Base-by-base conservation (phyloP, 2,113 vertebrate species). In the Egretta garzetta region DNA sequence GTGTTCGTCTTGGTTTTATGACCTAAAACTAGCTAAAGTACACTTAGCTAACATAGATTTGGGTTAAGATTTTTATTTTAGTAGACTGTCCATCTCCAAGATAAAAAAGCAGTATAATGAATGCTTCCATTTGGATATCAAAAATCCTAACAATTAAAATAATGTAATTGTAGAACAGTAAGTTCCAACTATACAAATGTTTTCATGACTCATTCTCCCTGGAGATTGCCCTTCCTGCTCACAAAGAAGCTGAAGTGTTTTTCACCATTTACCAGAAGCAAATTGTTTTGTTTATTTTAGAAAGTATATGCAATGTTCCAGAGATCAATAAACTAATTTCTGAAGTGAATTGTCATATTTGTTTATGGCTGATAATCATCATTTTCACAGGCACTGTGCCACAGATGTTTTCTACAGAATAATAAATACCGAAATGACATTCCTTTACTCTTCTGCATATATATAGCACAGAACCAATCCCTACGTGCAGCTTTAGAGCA, bases 311-410 rank as follows among this genome's bases (percentile, higher is more conserved):
- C 92, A 73, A 68, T 88, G 88, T 97, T 93, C 90, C 92, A 81
- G 68, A 96, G 84, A 97, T 97, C 96, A 93, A 93, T 97, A 97
- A 95, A 80, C 93, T 88, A 74, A 96, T 95, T 96, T 96, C 90
- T 97, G 88, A 93, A 94, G 84, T 52, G 49, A 76, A 86, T 0
- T 56, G 50, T 75, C 45, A 0, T 88, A 67, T 60, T 96, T 77
- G 35, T 68, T 96, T 90, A 96, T 52, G 77, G 84, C 33, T 86
- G 43, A 88, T 96, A 91, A 95, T 92, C 68, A 82, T 89, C 35
- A 88, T 88, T 93, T 97, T 90, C 81, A 90, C 43, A 93, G 81
- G 94, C 81, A 86, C 76, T 67, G 55, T 55, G 80, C 67, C 88
- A 93, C n/a, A 90, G 71, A 94, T 90, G 67, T 88, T 93, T 83